These are phyloP conservation scores for Xestia ashworthii DNA, from an alignment of 2,888 invertebrate species.

Conservation along the genomic window DNA sequence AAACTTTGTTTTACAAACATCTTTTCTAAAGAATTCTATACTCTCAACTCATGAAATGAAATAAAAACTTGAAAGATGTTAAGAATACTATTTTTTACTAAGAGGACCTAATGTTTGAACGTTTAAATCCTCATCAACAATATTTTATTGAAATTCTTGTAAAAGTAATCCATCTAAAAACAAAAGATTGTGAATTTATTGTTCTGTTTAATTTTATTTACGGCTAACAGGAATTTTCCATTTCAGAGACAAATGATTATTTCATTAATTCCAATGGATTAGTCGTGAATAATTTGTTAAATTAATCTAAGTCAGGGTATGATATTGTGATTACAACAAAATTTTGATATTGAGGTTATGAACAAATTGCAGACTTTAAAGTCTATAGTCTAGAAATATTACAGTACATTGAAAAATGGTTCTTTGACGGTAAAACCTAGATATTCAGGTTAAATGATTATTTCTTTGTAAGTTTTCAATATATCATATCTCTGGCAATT, in stretches of 20 bases:
- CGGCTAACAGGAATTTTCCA: slow-evolving; percentile 16
- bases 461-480: background rate
- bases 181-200: slow-evolving; percentile 45
- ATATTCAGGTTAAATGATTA: background rate
- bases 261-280: slow-evolving; percentile 43
- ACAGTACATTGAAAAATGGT: background rate
- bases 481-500: background rate
- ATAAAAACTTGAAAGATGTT: background rate
- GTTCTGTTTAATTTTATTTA: slow-evolving; percentile 32
- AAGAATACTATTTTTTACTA: background rate
- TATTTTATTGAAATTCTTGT: slow-evolving; percentile 10
- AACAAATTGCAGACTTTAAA: slow-evolving; percentile 1
- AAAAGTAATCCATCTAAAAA: slow-evolving; percentile 29
- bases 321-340: slow-evolving; percentile 22
- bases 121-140: slow-evolving; percentile 17
- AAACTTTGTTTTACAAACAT: no score
- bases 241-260: slow-evolving; percentile 47
- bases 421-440: background rate
- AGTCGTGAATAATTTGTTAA: slow-evolving; percentile 43
- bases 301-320: slow-evolving; percentile 50
- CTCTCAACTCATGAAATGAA: background rate
- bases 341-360: slow-evolving; percentile 6
- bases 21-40: no score
- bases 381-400: background rate
- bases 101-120: background rate